These are phyloP conservation scores for Otolemur garnettii DNA, from an alignment of 2,113 vertebrate species.

Conservation along the genomic window DNA sequence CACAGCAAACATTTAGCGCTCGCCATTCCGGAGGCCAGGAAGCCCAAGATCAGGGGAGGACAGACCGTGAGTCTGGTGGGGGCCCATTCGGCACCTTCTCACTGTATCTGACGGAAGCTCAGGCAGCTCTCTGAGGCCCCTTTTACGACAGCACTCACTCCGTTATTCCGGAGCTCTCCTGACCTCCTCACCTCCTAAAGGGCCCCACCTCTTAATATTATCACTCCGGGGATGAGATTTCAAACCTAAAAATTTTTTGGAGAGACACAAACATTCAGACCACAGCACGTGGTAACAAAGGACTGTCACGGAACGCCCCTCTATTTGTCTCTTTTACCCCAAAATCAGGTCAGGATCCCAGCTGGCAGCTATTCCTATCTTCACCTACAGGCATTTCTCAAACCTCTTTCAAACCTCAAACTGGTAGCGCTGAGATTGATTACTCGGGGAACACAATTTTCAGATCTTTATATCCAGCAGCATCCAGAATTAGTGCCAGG, in stretches of 20 bases:
- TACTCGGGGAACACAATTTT: background rate
- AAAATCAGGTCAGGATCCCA: conserved; percentile 5
- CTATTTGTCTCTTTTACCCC: conserved; percentile 28
- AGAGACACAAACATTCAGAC: background rate
- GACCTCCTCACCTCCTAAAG: background rate
- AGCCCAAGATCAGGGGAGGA: background rate
- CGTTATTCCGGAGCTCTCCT: background rate
- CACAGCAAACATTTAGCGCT: background rate
- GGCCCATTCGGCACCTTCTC: background rate
- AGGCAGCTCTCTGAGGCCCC: too few relatives aligned
- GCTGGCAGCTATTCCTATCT: conserved; percentile 1
- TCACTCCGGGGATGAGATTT: background rate
- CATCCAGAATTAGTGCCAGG: background rate
- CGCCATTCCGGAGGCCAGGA: background rate
- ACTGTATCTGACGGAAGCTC: too few relatives aligned
- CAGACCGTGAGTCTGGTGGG: too few relatives aligned
- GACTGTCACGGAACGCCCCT: background rate
- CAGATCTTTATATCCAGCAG: conserved; percentile 1
- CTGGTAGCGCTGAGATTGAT: background rate
- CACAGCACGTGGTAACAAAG: background rate
- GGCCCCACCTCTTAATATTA: background rate
- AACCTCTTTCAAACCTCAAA: conserved; percentile 7
- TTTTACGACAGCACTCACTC: background rate
- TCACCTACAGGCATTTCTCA: background rate
- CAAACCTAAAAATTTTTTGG: background rate